Evolutionary conservation across 2,797 vertebrate genomes (phyloP), one percentile per base, ranked within the genome.

Genomic region (Chiroxiphia lanceolata): DNA sequence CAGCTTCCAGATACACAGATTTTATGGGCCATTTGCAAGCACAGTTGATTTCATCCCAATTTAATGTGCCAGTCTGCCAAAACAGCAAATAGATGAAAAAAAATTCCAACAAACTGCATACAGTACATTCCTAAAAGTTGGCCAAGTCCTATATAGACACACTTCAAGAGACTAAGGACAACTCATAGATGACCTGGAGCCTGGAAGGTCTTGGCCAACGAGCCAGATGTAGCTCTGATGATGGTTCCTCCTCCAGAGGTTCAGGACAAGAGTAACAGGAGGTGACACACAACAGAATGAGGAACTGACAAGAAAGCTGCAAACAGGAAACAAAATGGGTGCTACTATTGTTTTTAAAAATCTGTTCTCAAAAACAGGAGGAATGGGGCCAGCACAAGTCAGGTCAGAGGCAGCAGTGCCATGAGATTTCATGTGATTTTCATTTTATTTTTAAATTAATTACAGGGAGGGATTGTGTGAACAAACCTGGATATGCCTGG

Each of bases 31-130:
- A 84, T 94, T 93, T 96, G 91, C 70, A 94, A 94, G 77, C 74
- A 88, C 86, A 83, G 94, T 84, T 95, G 77, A 92, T 95, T 91
- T 93, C 83, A 94, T 76, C 68, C 72, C 21, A 2, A 79, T 89
- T 95, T 56, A 96, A 82, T 64, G n/a, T 69, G 89, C 92, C 53
- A 95, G 86, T 91, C 69, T 96, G 79, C 45, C 88, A 91, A 92
- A 95, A 84, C 20, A 42, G 75, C 59, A 76, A 70, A 82, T 11
- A 89, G 54, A 38, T 40, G 25, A 87, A 71, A 29, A n/a, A 38
- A 42, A 67, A 25, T 6, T 6, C 26, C 40, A 90, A 89, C 33
- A 45, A 94, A 64, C 29, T 40, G 13, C 20, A 38, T 79, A 84
- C 48, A 48, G 42, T 44, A 29, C 16, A 19, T 54, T 77, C 57